Evolutionary conservation across 2,113 vertebrate species (phyloP), one percentile per base, ranked within the genome.

Genomic region (Gambusia affinis): DNA sequence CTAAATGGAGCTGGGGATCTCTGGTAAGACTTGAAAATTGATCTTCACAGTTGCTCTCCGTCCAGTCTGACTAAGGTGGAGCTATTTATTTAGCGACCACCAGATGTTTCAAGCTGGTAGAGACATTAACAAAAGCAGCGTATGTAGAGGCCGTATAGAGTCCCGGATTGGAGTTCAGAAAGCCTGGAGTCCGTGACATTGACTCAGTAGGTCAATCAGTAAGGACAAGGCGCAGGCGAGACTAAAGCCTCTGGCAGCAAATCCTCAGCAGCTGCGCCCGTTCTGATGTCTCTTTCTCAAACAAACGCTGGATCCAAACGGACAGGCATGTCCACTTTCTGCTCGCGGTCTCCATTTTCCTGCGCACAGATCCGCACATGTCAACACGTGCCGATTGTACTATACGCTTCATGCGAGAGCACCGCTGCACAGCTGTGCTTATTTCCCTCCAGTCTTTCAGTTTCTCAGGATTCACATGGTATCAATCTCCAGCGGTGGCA

Each of bases 201-300:
- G 80, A 91, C 88, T 84, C 84, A 63, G 91, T 87, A 84, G 91
- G 92, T 94, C 90, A 72, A 92, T 91, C 89, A 89, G 83, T 86
- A 75, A 91, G 90, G 91, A 92, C 86, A 62, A 84, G 87, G 83
- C 78, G 78, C 87, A 92, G 87, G 87, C 86, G 76, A 86, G 90
- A 87, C 86, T 89, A 91, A 93, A 93, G 91, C 91, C 80, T 88
- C 90, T 88, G 89, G 74, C 86, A 82, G 83, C 79, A 93, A 94
- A 94, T 92, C 91, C 91, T 76, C 81, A 88, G 93, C 94, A 94
- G 94, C 94, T 94, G 94, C 92, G 90, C 88, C 86, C 83, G 68
- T 88, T 87, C 88, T 88, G 87, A 87, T 89, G 72, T 86, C 83
- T 84, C 66, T 86, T 65, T 83, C 75, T 73, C 66, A 30, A 73